Conservation (phyloP, 2,113 vertebrate genomes). For the Naja naja region DNA sequence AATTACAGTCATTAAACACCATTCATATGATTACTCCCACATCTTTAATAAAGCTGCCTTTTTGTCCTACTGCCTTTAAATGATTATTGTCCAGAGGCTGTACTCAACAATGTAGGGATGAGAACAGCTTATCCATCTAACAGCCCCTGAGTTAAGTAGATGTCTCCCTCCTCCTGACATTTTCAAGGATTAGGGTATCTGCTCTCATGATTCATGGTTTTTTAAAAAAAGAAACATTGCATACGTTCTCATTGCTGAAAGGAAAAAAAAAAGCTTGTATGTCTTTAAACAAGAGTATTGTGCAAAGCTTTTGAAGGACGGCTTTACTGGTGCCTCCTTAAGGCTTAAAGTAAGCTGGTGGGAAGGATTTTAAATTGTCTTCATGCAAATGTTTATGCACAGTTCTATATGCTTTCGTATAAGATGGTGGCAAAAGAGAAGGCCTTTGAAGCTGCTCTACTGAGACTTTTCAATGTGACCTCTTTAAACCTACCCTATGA, state of each 20-base stretch:
- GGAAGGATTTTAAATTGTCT: neutral
- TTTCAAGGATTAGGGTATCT: neutral
- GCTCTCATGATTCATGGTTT: neutral
- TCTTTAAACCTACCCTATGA: neutral
- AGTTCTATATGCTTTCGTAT: neutral
- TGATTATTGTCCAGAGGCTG: neutral
- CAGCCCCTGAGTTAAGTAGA: neutral
- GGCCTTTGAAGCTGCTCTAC: neutral
- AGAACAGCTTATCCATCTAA: neutral
- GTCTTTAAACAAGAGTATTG: neutral
- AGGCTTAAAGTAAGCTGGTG: neutral
- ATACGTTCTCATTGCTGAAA: neutral
- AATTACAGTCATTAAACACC: neutral
- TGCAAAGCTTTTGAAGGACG: neutral
- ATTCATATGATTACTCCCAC: neutral
- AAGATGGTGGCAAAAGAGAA: neutral
- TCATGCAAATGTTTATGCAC: neutral
- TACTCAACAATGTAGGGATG: neutral
- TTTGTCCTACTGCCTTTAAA: neutral
- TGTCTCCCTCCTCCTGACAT: neutral
- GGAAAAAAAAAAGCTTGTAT: neutral
- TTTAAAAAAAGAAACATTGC: neutral
- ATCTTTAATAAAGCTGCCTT: neutral
- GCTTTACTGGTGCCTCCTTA: neutral
- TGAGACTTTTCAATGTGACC: neutral